A percentile compares a stretch with the other conserved stretches of the same genome.
These are phyloP conservation scores for Blera fallax DNA, from an alignment of 2,888 invertebrate species.

Conservation along the genomic window DNA sequence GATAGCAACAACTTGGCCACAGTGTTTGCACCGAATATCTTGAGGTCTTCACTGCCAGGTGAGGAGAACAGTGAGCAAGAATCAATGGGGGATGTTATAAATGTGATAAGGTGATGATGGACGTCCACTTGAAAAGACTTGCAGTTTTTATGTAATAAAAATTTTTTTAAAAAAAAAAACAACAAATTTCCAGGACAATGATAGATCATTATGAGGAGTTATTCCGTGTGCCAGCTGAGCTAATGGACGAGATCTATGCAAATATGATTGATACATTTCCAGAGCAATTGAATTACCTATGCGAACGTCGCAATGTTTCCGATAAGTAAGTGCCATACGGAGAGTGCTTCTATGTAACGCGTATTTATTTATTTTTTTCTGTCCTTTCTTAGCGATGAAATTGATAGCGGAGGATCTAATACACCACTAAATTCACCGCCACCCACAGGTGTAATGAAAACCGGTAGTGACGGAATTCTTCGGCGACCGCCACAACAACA, in stretches of 20 bases:
- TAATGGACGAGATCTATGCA: conserved; percentile 93
- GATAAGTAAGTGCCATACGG: conserved; percentile 66
- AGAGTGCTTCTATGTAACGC: not conserved
- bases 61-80: conserved; percentile 76
- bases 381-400: conserved; percentile 66
- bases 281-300: conserved; percentile 88
- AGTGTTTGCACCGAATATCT: conserved; percentile 95
- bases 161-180: no score
- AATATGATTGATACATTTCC: conserved; percentile 93
- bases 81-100: conserved; percentile 92
- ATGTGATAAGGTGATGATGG: conserved; percentile 88
- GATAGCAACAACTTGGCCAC: conserved; percentile 95
- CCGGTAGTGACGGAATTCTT: conserved; percentile 15
- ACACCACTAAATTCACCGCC: conserved; percentile 73
- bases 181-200: conserved; percentile 83
- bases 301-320: conserved; percentile 77
- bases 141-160: not conserved
- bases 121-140: not conserved
- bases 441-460: conserved; percentile 25
- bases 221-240: conserved; percentile 89
- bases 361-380: not conserved
- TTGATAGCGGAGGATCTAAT: conserved; percentile 68
- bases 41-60: conserved; percentile 85
- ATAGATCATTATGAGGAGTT: conserved; percentile 89
- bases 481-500: not conserved